phyloP scores from a whole-genome alignment of 2,888 invertebrate species.

The Anthophora plumipes region DNA sequence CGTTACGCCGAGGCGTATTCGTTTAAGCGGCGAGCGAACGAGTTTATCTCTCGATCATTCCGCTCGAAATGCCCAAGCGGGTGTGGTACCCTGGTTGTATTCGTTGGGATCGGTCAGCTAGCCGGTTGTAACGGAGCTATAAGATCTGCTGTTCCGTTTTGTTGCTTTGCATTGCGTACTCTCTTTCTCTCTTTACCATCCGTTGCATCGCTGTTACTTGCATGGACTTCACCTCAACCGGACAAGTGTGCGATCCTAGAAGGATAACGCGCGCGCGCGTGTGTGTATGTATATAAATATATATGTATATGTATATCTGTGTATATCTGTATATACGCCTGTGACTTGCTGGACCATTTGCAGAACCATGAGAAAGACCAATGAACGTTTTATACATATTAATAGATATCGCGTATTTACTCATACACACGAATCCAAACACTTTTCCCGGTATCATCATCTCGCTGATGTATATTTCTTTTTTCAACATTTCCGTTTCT shows the following conservation, averaged over 20 bases:
- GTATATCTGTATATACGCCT: conserved; percentile 46
- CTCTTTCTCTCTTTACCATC: conserved; percentile 21
- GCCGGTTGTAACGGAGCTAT: conserved; percentile 74
- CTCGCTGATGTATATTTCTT: background rate
- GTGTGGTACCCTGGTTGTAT: conserved; percentile 71
- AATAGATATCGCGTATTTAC: conserved; percentile 45
- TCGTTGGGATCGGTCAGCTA: conserved; percentile 75
- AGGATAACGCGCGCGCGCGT: conserved; percentile 72
- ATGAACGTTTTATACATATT: conserved; percentile 61
- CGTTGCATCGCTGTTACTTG: conserved; percentile 16
- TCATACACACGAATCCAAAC: conserved; percentile 12
- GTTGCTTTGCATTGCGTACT: conserved; percentile 73
- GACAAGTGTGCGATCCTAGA: conserved; percentile 71
- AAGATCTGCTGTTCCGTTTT: conserved; percentile 74
- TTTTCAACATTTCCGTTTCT: background rate
- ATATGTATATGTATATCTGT: too few species aligned
- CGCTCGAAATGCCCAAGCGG: conserved; percentile 74
- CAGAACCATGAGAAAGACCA: conserved; percentile 55
- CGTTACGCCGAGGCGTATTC: conserved; percentile 61
- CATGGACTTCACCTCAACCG: conserved; percentile 53
- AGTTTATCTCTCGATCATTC: conserved; percentile 74
- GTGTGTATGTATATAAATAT: too few species aligned
- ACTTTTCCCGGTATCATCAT: conserved; percentile 8
- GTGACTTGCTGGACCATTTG: conserved; percentile 62
- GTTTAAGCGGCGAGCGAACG: conserved; percentile 61